These are phyloP conservation scores for Cremastobaeus sp. DNA, from an alignment of 2,888 invertebrate genomes.

Conservation along the genomic window DNA sequence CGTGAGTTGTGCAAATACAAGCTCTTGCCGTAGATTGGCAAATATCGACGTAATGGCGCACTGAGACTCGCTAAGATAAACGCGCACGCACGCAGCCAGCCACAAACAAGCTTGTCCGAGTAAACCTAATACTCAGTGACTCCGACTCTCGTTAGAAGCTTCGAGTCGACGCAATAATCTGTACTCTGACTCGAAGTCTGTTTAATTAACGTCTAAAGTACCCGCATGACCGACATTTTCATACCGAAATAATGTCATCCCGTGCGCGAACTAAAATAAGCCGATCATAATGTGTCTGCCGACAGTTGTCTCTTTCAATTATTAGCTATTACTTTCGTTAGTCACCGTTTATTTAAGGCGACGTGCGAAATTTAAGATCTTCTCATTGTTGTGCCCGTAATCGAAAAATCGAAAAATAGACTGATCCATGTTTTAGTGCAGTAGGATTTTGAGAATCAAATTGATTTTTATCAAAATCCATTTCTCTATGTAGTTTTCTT, in stretches of 20 bases:
- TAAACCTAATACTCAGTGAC: constrained; percentile 42
- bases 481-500: no score
- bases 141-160: constrained; percentile 40
- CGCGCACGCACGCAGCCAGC: constrained; percentile 41
- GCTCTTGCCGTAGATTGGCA: constrained; percentile 41
- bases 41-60: constrained; percentile 44
- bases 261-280: constrained; percentile 12
- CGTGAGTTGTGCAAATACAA: constrained; percentile 36
- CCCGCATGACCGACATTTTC: constrained; percentile 41
- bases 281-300: background rate
- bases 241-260: constrained; percentile 34
- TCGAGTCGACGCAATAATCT: constrained; percentile 46
- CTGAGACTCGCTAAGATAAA: constrained; percentile 45
- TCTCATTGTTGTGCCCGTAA: no score
- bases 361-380: no score
- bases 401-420: no score
- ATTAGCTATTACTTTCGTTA: background rate
- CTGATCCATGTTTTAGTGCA: no score
- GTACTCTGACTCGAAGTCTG: constrained; percentile 27
- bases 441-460: no score
- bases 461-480: no score
- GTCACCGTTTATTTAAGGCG: no score
- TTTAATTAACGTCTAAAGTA: constrained; percentile 49
- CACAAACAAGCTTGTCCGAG: constrained; percentile 35
- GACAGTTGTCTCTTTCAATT: background rate